Conservation (phyloP, 1,140 invertebrate genomes). For the Bombus vancouverensis region DNA sequence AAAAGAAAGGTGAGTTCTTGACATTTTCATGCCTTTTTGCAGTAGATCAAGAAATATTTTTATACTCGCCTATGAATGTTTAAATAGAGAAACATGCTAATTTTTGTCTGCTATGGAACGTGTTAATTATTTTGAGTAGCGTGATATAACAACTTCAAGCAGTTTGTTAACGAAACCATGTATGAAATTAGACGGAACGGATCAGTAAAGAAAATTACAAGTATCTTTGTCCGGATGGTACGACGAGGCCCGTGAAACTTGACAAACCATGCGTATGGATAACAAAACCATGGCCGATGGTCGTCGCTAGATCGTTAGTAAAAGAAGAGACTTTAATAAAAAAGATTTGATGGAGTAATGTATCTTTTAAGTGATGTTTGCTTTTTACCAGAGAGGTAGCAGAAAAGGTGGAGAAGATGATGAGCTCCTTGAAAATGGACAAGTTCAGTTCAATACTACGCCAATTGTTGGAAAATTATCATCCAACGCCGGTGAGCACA, state of each 20-base stretch:
- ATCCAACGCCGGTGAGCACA: conserved; percentile 38
- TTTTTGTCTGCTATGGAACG: not conserved
- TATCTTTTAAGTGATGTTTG: conserved; percentile 29
- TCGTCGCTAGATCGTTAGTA: conserved; percentile 82
- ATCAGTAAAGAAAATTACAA: conserved; percentile 83
- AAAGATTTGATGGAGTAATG: not conserved
- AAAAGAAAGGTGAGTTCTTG: not conserved
- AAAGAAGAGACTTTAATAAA: not conserved
- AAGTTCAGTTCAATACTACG: conserved; percentile 82
- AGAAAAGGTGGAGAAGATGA: conserved; percentile 83
- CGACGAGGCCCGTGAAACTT: conserved; percentile 84
- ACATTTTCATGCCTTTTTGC: not conserved
- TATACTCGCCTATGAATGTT: no score
- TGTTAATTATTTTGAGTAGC: conserved; percentile 21
- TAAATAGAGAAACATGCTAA: no score
- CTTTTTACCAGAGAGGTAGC: conserved; percentile 82
- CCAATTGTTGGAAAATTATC: conserved; percentile 82
- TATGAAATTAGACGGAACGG: conserved; percentile 30
- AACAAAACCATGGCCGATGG: conserved; percentile 88
- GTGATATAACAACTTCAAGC: not conserved
- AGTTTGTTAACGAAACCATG: not conserved
- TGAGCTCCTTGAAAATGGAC: conserved; percentile 77
- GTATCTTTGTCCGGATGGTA: conserved; percentile 92
- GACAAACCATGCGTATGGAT: conserved; percentile 89
- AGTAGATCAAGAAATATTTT: not conserved